These are phyloP conservation scores for Gymnocephalus cernua DNA, from an alignment of 2,113 vertebrate species.

Conservation along the genomic window DNA sequence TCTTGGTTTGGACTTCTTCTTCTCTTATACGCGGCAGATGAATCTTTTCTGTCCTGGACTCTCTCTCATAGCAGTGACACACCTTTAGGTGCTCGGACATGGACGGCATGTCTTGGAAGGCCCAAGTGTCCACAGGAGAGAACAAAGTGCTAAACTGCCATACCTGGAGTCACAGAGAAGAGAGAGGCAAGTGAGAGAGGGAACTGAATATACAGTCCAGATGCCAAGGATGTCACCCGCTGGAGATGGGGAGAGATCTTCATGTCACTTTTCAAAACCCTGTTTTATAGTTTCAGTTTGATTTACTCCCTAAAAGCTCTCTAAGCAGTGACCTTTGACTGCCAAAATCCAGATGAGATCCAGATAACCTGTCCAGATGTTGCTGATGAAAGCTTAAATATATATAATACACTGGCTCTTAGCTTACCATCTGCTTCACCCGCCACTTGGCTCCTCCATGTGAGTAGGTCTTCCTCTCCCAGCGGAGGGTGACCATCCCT, in stretches of 20 bases:
- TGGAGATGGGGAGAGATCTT: neutral
- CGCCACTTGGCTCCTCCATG: constrained; percentile 89
- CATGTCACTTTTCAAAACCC: neutral
- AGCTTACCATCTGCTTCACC: constrained; percentile 85
- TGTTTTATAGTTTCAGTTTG: neutral
- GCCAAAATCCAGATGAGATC: neutral
- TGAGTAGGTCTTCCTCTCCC: constrained; percentile 90
- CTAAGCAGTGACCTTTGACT: neutral
- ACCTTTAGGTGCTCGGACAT: constrained; percentile 92
- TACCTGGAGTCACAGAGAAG: constrained; percentile 73
- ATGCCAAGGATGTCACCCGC: neutral
- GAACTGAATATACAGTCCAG: neutral
- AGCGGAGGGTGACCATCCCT: constrained; percentile 94
- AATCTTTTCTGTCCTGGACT: constrained; percentile 85
- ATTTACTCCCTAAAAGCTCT: neutral
- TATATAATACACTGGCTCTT: neutral
- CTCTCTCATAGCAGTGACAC: constrained; percentile 89
- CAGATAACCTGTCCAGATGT: neutral
- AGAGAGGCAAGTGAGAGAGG: neutral
- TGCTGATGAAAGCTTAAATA: neutral
- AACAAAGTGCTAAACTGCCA: constrained; percentile 96
- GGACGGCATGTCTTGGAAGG: constrained; percentile 76
- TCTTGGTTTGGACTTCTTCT: constrained; percentile 18
- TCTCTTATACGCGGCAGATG: constrained; percentile 81
- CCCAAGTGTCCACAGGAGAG: constrained; percentile 90